Evolutionary conservation across 2,888 invertebrate genomes (phyloP).

Genomic region (Sarcophaga carnaria): DNA sequence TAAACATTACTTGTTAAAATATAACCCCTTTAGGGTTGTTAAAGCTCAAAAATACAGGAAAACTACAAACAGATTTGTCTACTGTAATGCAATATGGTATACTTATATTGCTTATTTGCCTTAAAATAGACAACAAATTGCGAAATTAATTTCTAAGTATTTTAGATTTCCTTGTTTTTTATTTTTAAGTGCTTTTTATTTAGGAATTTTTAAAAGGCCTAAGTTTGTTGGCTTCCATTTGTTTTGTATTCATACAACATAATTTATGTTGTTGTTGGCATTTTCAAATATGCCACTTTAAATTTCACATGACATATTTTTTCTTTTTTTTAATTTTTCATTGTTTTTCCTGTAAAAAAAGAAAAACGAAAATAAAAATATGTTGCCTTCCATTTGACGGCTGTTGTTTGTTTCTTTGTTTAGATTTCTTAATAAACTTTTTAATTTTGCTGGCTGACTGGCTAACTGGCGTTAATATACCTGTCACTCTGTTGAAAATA

Average conservation of each 20-base stretch:
- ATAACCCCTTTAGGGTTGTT: no score
- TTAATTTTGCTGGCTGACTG: background rate
- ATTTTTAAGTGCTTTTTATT: background rate
- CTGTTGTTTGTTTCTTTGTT: constrained; percentile 4
- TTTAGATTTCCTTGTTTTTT: background rate
- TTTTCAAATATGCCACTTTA: constrained; percentile 41
- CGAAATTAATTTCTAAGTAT: background rate
- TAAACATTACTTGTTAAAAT: no score
- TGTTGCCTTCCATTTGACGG: background rate
- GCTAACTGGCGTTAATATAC: constrained; percentile 49
- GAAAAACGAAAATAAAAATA: background rate
- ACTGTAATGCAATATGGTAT: no score
- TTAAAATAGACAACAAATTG: background rate
- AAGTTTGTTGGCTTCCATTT: constrained; percentile 41
- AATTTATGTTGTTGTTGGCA: constrained; percentile 61
- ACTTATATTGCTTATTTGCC: background rate
- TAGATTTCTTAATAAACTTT: constrained; percentile 54
- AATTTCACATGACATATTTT: constrained; percentile 48
- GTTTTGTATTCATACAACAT: constrained; percentile 42
- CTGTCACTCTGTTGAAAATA: constrained; percentile 56
- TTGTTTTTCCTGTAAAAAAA: background rate
- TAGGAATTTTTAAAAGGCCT: background rate
- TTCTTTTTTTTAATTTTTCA: constrained; percentile 3
- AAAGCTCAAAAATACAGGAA: no score
- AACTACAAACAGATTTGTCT: no score